phyloP scores from a whole-genome alignment of 2,888 invertebrate species.

The Steinernema carpocapsae region DNA sequence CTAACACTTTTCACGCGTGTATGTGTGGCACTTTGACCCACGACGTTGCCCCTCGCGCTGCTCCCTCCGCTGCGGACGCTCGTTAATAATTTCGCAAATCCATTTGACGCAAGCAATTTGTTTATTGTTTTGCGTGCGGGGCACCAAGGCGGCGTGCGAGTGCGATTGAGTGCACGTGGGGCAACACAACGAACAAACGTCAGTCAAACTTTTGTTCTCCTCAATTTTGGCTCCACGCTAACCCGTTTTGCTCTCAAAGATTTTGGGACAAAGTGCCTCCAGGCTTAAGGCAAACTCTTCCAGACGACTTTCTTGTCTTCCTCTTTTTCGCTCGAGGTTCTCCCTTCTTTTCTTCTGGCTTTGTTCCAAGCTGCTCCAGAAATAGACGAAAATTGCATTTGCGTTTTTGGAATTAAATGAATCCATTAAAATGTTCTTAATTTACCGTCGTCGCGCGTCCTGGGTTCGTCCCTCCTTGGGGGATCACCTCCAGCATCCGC shows the following conservation, averaged over 20 bases:
- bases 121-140: conserved; percentile 18
- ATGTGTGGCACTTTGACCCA: too few relatives aligned
- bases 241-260: conserved; percentile 24
- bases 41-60: not conserved
- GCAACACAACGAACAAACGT: conserved; percentile 7
- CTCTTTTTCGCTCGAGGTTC: not conserved
- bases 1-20: too few relatives aligned
- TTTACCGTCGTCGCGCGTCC: too few relatives aligned
- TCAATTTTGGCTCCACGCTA: conserved; percentile 11
- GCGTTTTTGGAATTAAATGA: too few relatives aligned
- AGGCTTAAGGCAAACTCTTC: too few relatives aligned
- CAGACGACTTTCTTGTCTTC: not conserved
- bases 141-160: not conserved
- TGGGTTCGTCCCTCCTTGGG: not conserved
- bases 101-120: conserved; percentile 15
- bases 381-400: too few relatives aligned
- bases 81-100: conserved; percentile 33
- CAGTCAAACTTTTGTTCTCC: not conserved
- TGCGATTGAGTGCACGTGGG: not conserved
- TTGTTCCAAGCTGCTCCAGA: too few relatives aligned
- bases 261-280: not conserved
- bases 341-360: too few relatives aligned
- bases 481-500: too few relatives aligned
- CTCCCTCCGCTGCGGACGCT: conserved; percentile 1
- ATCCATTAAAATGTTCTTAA: too few relatives aligned